phyloP scores from a whole-genome alignment of 2,113 vertebrate species.

The Fregata magnificens region DNA sequence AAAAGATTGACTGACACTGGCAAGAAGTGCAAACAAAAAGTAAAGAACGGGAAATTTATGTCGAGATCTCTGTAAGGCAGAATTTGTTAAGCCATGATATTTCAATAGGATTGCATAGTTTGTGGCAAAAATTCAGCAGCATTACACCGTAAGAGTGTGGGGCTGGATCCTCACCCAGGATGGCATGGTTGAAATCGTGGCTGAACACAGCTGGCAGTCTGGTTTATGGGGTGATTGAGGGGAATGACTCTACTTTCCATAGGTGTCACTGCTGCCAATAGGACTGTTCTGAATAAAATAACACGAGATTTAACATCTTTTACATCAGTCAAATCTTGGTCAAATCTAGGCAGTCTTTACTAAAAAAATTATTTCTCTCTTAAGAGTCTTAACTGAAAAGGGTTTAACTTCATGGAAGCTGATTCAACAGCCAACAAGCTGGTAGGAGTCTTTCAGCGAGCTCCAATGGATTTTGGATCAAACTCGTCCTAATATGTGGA shows the following conservation, averaged over 20 bases:
- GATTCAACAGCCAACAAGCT: background rate
- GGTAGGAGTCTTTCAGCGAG: background rate
- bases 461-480: background rate
- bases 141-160: accelerated
- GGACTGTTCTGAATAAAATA: background rate
- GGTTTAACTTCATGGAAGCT: background rate
- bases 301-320: background rate
- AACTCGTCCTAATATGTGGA: background rate
- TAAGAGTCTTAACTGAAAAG: background rate
- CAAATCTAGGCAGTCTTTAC: background rate
- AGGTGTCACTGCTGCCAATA: background rate
- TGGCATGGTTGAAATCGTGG: background rate
- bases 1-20: background rate
- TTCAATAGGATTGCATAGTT: background rate
- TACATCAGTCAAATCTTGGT: background rate
- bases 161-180: background rate
- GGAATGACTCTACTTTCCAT: background rate
- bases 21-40: background rate
- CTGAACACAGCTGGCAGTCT: background rate
- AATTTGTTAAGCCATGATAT: background rate
- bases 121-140: background rate
- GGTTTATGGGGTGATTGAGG: background rate
- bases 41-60: background rate
- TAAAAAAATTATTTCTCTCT: background rate
- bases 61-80: background rate